Evolutionary conservation across 2,113 vertebrate genomes (phyloP).

Genomic region (Rynchops niger): DNA sequence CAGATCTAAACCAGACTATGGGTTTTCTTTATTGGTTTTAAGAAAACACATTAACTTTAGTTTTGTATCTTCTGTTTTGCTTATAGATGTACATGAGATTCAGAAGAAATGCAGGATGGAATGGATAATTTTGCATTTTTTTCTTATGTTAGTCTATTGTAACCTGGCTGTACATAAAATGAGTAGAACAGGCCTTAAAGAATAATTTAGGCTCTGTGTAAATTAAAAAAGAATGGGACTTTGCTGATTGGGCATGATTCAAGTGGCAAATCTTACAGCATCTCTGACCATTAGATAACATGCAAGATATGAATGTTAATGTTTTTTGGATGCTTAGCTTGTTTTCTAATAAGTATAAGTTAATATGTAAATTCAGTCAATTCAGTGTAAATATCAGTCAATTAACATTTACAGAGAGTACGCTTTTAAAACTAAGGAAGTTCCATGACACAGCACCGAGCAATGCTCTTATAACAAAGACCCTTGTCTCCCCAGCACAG

Average conservation of each 20-base stretch:
- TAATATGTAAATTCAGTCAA: conserved; percentile 66
- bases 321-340: conserved; percentile 74
- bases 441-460: conserved; percentile 71
- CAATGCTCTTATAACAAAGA: conserved; percentile 74
- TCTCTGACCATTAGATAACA: conserved; percentile 63
- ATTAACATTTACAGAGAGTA: conserved; percentile 74
- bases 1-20: conserved; percentile 38
- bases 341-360: conserved; percentile 79
- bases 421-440: conserved; percentile 73
- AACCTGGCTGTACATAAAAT: conserved; percentile 72
- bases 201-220: conserved; percentile 65
- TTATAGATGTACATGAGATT: conserved; percentile 65
- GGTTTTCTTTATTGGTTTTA: conserved; percentile 50
- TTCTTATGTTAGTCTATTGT: conserved; percentile 66
- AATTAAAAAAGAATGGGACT: conserved; percentile 52
- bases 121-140: conserved; percentile 61
- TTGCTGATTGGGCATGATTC: conserved; percentile 68
- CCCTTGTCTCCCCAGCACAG: conserved; percentile 70
- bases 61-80: conserved; percentile 70
- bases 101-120: conserved; percentile 69
- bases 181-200: conserved; percentile 62
- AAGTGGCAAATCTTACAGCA: conserved; percentile 65
- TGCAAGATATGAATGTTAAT: conserved; percentile 73
- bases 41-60: conserved; percentile 47
- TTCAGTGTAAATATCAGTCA: conserved; percentile 77